Percentiles rank a stretch among this genome's conserved stretches.
Conservation (phyloP, 1,140 invertebrate species). For the Hycleus phaleratus region DNA sequence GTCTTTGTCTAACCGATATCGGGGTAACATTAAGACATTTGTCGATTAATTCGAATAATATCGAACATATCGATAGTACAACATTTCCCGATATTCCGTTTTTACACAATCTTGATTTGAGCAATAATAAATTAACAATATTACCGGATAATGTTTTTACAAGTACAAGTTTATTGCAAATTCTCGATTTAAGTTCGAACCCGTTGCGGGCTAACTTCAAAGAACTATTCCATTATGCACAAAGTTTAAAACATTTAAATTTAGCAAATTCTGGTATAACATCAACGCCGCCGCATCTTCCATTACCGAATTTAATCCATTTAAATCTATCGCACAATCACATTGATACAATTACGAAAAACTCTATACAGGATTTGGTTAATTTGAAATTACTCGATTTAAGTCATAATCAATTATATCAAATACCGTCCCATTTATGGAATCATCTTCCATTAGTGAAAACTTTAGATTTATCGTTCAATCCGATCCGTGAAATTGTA, state of each 20-base stretch:
- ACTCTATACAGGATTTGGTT: constrained; percentile 54
- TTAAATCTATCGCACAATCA: constrained; percentile 70
- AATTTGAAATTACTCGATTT: constrained; percentile 58
- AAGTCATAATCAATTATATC: constrained; percentile 56
- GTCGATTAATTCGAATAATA: constrained; percentile 68
- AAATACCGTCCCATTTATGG: constrained; percentile 55
- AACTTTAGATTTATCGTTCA: constrained; percentile 37
- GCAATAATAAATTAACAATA: constrained; percentile 73
- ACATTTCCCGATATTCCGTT: constrained; percentile 77
- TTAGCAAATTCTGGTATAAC: constrained; percentile 66
- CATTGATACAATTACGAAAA: constrained; percentile 53
- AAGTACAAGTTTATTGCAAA: constrained; percentile 66
- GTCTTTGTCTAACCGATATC: constrained; percentile 61
- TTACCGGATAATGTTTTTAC: constrained; percentile 84
- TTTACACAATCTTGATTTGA: constrained; percentile 69
- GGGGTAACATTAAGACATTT: constrained; percentile 67
- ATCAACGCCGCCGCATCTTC: constrained; percentile 56
- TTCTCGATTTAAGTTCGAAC: constrained; percentile 74
- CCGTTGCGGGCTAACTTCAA: constrained; percentile 78
- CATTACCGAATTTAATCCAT: constrained; percentile 60
- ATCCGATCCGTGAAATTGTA: constrained; percentile 38
- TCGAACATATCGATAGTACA: constrained; percentile 81
- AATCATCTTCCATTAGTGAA: constrained; percentile 34
- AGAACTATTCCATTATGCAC: constrained; percentile 81
- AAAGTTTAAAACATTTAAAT: constrained; percentile 66